Conservation (phyloP, 1,140 invertebrate species). For the Proales similis region DNA sequence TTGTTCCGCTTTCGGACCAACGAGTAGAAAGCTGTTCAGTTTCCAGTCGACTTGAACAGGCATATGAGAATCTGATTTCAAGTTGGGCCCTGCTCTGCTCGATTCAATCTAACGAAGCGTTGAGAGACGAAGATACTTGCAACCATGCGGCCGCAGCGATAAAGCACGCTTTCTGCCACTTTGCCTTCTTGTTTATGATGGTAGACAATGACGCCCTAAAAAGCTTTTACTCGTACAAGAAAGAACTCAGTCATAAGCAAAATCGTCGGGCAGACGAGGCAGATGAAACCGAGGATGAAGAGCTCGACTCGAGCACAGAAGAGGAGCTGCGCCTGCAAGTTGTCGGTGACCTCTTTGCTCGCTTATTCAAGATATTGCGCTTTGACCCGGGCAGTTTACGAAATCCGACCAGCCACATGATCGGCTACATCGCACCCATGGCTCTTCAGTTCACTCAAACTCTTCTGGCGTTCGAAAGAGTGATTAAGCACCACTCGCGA, state of each 20-base stretch:
- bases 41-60: not conserved
- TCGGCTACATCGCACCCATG: not conserved
- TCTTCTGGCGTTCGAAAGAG: not conserved
- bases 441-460: constrained; percentile 16
- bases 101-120: not conserved
- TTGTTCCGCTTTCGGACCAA: constrained; percentile 2
- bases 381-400: not conserved
- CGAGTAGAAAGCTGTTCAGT: not conserved
- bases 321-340: not conserved
- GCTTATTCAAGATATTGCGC: not conserved
- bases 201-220: not conserved
- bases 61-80: not conserved
- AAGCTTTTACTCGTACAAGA: too few species aligned
- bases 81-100: not conserved
- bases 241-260: too few species aligned
- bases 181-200: not conserved
- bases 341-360: not conserved
- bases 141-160: not conserved
- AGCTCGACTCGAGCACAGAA: not conserved
- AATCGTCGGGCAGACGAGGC: too few species aligned
- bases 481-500: too few species aligned
- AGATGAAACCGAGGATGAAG: too few species aligned
- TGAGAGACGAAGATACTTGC: not conserved
- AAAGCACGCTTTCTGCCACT: not conserved
- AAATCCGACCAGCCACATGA: not conserved